phyloP scores from a whole-genome alignment of 2,113 vertebrate genomes.

The Epinephelus cyanopodus region DNA sequence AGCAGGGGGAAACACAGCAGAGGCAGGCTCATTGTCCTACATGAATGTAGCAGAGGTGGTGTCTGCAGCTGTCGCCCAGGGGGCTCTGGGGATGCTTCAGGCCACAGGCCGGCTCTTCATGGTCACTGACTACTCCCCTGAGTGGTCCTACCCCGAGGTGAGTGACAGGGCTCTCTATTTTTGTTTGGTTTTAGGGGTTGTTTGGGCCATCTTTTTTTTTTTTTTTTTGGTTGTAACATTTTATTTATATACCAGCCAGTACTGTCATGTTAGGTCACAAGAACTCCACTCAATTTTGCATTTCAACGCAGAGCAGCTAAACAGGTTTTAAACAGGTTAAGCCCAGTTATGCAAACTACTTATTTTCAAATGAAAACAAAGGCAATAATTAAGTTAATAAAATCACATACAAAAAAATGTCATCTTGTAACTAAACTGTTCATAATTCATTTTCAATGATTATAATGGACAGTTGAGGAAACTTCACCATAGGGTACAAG shows the following conservation, averaged over 20 bases:
- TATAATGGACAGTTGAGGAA: neutral
- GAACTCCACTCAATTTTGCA: neutral
- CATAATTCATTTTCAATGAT: neutral
- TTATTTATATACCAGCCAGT: neutral
- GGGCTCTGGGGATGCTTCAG: conserved; percentile 95
- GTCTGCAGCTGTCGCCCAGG: conserved; percentile 92
- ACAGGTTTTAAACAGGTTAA: no score
- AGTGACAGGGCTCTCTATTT: conserved; percentile 62
- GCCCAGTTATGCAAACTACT: no score
- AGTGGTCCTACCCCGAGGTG: conserved; percentile 99
- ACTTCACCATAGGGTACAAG: neutral
- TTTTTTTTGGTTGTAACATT: neutral
- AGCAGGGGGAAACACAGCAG: conserved; percentile 83
- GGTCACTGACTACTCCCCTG: conserved; percentile 99
- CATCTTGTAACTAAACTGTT: no score
- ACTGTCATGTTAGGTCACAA: neutral
- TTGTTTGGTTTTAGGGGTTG: neutral
- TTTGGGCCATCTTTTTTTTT: neutral
- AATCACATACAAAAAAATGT: neutral
- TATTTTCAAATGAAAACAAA: neutral
- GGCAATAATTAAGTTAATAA: neutral
- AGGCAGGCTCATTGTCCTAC: conserved; percentile 92
- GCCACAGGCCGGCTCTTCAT: conserved; percentile 96
- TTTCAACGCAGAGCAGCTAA: no score
- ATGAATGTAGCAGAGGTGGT: conserved; percentile 99